A percentile compares a stretch with the other conserved stretches of the same genome.
Conservation (phyloP, 2,797 vertebrate genomes). For the Rhinoraja longicauda region DNA sequence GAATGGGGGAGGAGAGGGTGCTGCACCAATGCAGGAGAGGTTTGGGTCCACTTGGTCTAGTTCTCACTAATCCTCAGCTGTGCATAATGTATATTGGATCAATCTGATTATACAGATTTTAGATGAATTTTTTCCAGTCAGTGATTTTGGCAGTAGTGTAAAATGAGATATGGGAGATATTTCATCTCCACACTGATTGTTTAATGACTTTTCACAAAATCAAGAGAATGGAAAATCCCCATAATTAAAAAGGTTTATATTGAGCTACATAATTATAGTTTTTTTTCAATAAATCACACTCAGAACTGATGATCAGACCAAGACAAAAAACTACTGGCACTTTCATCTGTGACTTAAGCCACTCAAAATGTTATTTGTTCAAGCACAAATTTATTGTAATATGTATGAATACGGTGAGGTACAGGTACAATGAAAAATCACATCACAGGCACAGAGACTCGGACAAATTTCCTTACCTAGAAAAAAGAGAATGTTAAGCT, state of each 20-base stretch:
- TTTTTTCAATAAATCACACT: background rate
- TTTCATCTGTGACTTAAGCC: background rate
- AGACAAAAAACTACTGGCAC: background rate
- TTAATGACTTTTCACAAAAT: background rate
- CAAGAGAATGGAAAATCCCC: background rate
- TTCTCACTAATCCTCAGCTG: background rate
- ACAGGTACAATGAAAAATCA: too few relatives aligned
- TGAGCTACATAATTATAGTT: background rate
- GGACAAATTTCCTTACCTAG: background rate
- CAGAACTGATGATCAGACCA: background rate
- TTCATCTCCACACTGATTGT: background rate
- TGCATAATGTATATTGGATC: background rate
- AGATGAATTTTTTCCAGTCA: background rate
- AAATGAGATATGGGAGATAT: background rate
- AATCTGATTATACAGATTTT: background rate
- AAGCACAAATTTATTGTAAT: too few relatives aligned
- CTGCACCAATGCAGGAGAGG: too few relatives aligned
- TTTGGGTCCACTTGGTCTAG: too few relatives aligned
- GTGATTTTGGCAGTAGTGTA: background rate
- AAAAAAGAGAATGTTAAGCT: background rate
- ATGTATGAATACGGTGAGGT: too few relatives aligned
- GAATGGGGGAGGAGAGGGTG: too few relatives aligned
- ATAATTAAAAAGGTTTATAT: background rate
- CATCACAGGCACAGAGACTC: background rate
- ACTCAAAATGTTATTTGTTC: background rate